Evolutionary conservation across 2,888 invertebrate species (phyloP).

Genomic region (Pelosia muscerda): DNA sequence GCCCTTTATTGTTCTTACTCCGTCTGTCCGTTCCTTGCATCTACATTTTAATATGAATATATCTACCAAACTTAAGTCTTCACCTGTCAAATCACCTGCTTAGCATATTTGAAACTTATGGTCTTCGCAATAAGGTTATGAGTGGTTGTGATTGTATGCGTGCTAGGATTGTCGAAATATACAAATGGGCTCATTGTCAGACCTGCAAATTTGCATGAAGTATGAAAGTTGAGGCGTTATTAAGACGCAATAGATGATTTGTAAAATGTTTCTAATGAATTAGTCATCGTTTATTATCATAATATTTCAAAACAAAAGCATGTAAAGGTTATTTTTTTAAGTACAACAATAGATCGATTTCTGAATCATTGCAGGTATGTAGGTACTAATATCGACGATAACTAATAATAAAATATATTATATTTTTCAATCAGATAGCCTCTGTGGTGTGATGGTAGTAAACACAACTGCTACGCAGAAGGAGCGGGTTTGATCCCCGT

Average conservation of each 20-base stretch:
- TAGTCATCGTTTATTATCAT: conserved; percentile 44
- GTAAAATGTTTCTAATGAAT: conserved; percentile 57
- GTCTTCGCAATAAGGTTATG: conserved; percentile 18
- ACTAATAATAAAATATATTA: too few species aligned
- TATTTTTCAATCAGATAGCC: too few species aligned
- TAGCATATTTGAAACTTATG: conserved; percentile 44
- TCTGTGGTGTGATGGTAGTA: too few species aligned
- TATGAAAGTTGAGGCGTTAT: conserved; percentile 79
- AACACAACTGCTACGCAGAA: too few species aligned
- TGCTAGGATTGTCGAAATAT: conserved; percentile 52
- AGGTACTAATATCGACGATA: too few species aligned
- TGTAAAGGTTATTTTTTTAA: not conserved
- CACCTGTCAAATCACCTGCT: conserved; percentile 8
- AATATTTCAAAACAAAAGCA: conserved; percentile 19
- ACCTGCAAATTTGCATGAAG: conserved; percentile 82
- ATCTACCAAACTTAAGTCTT: conserved; percentile 51
- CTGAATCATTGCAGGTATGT: not conserved
- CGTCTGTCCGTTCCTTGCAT: conserved; percentile 74
- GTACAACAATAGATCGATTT: not conserved
- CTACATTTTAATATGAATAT: conserved; percentile 79
- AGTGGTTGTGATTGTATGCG: conserved; percentile 18
- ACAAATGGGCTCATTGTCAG: conserved; percentile 83
- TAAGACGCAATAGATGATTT: conserved; percentile 73
- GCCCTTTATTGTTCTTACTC: conserved; percentile 82
- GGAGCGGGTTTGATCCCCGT: too few species aligned